phyloP scores from a whole-genome alignment of 2,797 vertebrate species.

The Poeciliopsis paucimaculata region DNA sequence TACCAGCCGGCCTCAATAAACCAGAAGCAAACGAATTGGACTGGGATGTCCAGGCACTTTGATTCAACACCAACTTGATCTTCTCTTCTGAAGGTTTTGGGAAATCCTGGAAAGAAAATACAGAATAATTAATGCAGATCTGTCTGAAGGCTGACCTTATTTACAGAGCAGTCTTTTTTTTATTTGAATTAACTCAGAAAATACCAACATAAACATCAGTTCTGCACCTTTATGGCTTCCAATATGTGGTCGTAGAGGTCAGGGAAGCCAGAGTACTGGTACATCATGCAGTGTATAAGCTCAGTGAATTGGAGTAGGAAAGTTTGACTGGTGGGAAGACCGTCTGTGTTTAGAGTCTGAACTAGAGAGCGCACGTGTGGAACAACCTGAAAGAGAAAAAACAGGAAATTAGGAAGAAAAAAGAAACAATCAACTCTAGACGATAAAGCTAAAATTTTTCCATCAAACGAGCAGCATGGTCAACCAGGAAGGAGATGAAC shows the following conservation, averaged over 20 bases:
- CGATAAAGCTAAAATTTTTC: slow-evolving; percentile 25
- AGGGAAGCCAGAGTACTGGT: slow-evolving; percentile 98
- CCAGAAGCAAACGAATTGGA: slow-evolving; percentile 91
- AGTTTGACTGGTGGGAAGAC: slow-evolving; percentile 87
- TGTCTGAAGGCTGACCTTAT: not conserved
- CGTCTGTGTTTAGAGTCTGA: slow-evolving; percentile 88
- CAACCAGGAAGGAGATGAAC: slow-evolving; percentile 17
- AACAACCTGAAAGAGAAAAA: slow-evolving; percentile 82
- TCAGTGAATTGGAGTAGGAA: slow-evolving; percentile 93
- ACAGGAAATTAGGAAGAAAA: slow-evolving; percentile 3
- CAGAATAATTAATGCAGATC: not conserved
- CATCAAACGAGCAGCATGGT: slow-evolving; percentile 16
- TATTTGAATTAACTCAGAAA: not conserved
- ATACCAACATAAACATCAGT: not conserved
- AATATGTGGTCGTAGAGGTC: slow-evolving; percentile 97
- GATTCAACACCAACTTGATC: slow-evolving; percentile 93
- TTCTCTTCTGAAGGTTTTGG: slow-evolving; percentile 94
- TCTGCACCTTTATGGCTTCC: slow-evolving; percentile 92
- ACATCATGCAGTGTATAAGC: slow-evolving; percentile 98
- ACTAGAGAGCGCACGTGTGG: slow-evolving; percentile 90
- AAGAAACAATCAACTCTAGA: slow-evolving; percentile 4
- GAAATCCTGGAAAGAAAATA: slow-evolving; percentile 81
- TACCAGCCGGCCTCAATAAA: slow-evolving; percentile 89
- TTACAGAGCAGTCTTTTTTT: not conserved
- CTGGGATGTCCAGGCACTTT: slow-evolving; percentile 99